These are phyloP conservation scores for Formica aserva DNA, from an alignment of 2,888 invertebrate species.

Conservation along the genomic window DNA sequence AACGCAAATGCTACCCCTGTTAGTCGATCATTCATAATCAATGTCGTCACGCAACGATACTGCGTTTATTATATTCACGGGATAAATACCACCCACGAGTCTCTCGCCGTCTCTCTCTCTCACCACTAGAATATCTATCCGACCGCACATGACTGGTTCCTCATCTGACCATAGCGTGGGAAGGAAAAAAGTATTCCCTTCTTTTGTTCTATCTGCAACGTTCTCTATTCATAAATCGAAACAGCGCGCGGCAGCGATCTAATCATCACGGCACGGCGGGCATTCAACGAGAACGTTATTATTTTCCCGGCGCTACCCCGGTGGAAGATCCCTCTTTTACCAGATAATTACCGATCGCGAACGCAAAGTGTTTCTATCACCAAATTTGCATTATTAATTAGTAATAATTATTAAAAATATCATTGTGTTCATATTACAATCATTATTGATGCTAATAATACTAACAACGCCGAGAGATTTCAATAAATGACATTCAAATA, in stretches of 20 bases:
- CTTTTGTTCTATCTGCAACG: constrained; percentile 31
- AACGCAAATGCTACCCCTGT: constrained; percentile 54
- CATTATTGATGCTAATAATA: constrained; percentile 48
- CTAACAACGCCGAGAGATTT: constrained; percentile 30
- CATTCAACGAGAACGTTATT: constrained; percentile 41
- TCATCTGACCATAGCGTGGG: constrained; percentile 62
- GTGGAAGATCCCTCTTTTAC: constrained; percentile 1
- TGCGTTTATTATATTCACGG: constrained; percentile 74
- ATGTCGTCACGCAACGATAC: constrained; percentile 77
- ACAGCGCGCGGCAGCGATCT: constrained; percentile 50
- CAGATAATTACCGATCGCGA: constrained; percentile 48
- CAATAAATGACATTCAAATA: constrained; percentile 49
- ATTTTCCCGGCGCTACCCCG: constrained; percentile 10
- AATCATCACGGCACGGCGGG: constrained; percentile 36
- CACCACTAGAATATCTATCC: constrained; percentile 15
- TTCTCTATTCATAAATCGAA: constrained; percentile 54
- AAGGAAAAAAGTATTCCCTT: constrained; percentile 58
- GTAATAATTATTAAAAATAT: constrained; percentile 51
- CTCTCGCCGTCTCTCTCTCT: constrained; percentile 39
- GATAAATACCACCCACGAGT: constrained; percentile 76
- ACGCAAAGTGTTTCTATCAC: constrained; percentile 39
- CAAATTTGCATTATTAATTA: constrained; percentile 52
- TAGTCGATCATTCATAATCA: constrained; percentile 76
- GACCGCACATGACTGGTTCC: constrained; percentile 39
- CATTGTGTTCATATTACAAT: constrained; percentile 42